Conservation (phyloP, 2,797 vertebrate genomes). For the Jordanella pulchra region DNA sequence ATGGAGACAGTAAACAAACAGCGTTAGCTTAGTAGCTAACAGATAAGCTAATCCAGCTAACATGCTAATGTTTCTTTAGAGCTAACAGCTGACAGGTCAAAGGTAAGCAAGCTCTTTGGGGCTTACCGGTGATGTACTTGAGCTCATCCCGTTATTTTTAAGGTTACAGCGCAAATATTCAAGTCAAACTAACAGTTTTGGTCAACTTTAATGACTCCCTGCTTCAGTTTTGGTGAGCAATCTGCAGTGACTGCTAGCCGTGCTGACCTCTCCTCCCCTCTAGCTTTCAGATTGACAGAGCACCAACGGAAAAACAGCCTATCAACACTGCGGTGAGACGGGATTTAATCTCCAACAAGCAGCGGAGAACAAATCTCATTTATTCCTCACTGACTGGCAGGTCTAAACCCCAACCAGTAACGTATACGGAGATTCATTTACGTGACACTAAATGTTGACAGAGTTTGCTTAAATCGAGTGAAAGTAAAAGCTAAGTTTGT, state of each 20-base stretch:
- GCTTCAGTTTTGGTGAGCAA: constrained; percentile 19
- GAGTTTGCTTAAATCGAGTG: not conserved
- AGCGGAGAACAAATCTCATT: not conserved
- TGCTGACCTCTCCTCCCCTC: constrained; percentile 40
- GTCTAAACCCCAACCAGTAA: not conserved
- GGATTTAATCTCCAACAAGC: not conserved
- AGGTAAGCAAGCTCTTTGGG: not conserved
- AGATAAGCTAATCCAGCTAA: constrained; percentile 22
- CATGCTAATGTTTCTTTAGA: constrained; percentile 34
- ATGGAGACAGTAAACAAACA: constrained; percentile 52
- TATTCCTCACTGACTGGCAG: constrained; percentile 4
- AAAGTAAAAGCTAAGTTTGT: constrained; percentile 1
- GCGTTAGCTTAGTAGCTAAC: constrained; percentile 61
- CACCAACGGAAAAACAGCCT: constrained; percentile 28
- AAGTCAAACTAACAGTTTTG: not conserved
- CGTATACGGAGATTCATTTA: not conserved
- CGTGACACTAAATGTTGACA: not conserved
- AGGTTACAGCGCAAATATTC: not conserved
- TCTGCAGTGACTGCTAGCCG: constrained; percentile 38
- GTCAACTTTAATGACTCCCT: constrained; percentile 57
- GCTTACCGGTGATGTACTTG: constrained; percentile 63
- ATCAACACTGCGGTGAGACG: constrained; percentile 27
- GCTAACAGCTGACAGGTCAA: constrained; percentile 34
- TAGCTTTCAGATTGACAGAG: constrained; percentile 41
- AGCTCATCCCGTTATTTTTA: constrained; percentile 57